Base-by-base conservation (phyloP, 2,888 invertebrate genomes). In the Spialia ferax region DNA sequence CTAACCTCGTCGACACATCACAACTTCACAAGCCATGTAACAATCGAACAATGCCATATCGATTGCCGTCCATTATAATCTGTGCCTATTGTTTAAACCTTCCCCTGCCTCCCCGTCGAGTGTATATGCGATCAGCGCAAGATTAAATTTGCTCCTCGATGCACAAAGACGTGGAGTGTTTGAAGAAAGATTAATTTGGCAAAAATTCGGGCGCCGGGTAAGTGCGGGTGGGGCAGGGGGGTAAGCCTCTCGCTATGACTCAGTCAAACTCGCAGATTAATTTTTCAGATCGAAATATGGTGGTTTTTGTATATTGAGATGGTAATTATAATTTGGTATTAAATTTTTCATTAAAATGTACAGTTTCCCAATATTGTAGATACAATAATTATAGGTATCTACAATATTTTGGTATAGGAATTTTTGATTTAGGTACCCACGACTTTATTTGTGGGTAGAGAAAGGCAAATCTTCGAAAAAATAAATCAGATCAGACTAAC, bases 181-280 rank as follows among this genome's bases (percentile, higher is more conserved):
- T 91, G 89, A 83, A 84, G 84, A 85, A 83, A 89, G 91, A 92
- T 92, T 92, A 90, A 91, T 92, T 89, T 88, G 82, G 86, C 69
- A 84, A 88, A 90, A 88, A 84, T 85, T 87, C 74, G 82, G 79
- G 74, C 72, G 71, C 26, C 38, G 64, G 56, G 68, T 23, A 23
- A 63, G 59, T 64, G 48, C 55, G 48, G 26, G 42, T 60, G 15
- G 26, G 52, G 68, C 29, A 42, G 20, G 0, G 35, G 35, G 35
- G 62, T 29, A 29, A 29, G 42, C 18, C 48, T 48, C 48, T 48
- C 48, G 48, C 48, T 48, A 18, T 48, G 20, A 48, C 20, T 20
- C 20, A 48, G 48, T 48, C 48, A 11, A 48, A 48, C 20, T 18
- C 11, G 20, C 20, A 48, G 48, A 48, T 48, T 48, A 48, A 48